Evolutionary conservation across 2,888 invertebrate genomes (phyloP).

Genomic region (Chydorus sphaericus): DNA sequence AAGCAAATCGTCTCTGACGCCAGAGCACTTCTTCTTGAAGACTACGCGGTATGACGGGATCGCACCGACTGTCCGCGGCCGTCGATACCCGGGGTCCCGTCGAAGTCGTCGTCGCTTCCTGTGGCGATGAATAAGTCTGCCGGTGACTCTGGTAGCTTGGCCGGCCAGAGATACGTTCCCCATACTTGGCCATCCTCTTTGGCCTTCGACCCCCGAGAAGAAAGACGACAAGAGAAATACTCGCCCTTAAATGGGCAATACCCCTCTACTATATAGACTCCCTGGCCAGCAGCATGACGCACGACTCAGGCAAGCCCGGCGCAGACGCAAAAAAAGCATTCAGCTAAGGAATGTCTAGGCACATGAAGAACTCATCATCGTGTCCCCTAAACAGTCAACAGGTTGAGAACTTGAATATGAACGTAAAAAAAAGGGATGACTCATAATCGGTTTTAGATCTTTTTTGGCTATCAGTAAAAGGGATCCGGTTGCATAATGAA

Average conservation of each 20-base stretch:
- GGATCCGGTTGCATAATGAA: too few species aligned
- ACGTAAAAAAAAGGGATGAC: too few species aligned
- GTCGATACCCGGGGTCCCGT: too few species aligned
- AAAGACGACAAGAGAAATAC: neutral
- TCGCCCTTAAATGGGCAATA: constrained; percentile 4
- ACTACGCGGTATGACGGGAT: constrained; percentile 2
- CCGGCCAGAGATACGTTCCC: neutral
- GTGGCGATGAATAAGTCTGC: neutral
- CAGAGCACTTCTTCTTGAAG: constrained; percentile 10
- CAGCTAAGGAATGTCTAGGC: neutral
- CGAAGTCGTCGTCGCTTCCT: neutral
- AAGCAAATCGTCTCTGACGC: constrained; percentile 10
- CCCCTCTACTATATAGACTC: neutral
- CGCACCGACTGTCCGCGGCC: neutral
- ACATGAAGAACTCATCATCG: neutral
- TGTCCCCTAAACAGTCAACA: neutral
- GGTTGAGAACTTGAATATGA: too few species aligned
- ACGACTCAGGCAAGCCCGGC: neutral
- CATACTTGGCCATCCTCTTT: constrained; percentile 7
- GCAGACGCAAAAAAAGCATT: neutral
- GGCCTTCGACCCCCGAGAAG: too few species aligned
- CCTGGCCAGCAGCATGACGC: neutral
- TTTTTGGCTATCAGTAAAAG: too few species aligned
- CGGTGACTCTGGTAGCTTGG: constrained; percentile 1
- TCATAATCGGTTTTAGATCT: too few species aligned